phyloP scores from a whole-genome alignment of 2,888 invertebrate genomes.

The Scaptomyza flava region DNA sequence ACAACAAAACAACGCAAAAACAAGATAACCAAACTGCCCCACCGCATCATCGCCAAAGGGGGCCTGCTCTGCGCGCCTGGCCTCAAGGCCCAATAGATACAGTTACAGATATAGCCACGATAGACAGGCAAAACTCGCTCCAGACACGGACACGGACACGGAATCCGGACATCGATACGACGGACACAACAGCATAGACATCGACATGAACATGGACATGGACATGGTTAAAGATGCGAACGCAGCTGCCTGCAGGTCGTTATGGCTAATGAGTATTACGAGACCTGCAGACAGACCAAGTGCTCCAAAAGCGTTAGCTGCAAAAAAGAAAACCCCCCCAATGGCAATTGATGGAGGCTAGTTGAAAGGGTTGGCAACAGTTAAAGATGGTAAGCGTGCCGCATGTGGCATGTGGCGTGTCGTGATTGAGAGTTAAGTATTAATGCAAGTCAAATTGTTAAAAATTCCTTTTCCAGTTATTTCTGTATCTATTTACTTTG shows the following conservation, averaged over 20 bases:
- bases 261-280: slow-evolving; percentile 76
- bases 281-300: slow-evolving; percentile 43
- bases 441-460: neutral
- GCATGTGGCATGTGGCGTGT: neutral
- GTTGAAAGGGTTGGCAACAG: slow-evolving; percentile 11
- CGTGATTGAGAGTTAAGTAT: neutral
- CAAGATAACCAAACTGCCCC: slow-evolving; percentile 14
- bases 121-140: slow-evolving; percentile 3
- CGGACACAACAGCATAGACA: slow-evolving; percentile 22
- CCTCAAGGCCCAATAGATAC: slow-evolving; percentile 55
- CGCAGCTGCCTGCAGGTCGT: slow-evolving; percentile 62
- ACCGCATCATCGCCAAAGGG: neutral
- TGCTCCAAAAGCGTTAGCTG: neutral
- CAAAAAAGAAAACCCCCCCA: neutral
- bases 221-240: slow-evolving; percentile 23
- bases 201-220: slow-evolving; percentile 2
- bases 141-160: neutral
- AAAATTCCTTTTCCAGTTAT: too few relatives aligned
- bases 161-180: neutral
- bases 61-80: slow-evolving; percentile 42
- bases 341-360: neutral
- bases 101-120: slow-evolving; percentile 23
- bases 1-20: slow-evolving; percentile 32
- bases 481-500: too few relatives aligned
- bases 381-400: neutral